Conservation (phyloP, 2,888 invertebrate genomes). For the Idaea biselata region DNA sequence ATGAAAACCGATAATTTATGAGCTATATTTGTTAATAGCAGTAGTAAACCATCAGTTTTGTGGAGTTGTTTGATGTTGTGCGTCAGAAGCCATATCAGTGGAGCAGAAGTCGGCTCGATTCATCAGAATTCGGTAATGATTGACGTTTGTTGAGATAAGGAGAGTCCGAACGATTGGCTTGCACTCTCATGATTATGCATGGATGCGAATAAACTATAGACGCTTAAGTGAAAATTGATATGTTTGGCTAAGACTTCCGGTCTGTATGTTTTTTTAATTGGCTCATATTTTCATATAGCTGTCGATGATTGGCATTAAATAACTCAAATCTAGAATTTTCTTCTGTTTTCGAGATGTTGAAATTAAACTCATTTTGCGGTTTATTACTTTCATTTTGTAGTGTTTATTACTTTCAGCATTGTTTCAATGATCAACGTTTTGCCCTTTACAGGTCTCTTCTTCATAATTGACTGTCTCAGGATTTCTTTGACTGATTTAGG, state of each 20-base stretch:
- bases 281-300: background rate
- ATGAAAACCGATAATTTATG: too few species aligned
- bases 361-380: too few species aligned
- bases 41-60: background rate
- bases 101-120: constrained; percentile 27
- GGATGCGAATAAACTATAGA: background rate
- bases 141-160: constrained; percentile 4
- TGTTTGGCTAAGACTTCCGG: background rate
- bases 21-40: constrained; percentile 2
- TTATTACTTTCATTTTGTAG: too few species aligned
- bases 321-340: too few species aligned
- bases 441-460: too few species aligned
- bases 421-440: too few species aligned
- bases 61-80: background rate
- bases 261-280: background rate
- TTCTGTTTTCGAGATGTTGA: too few species aligned
- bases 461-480: too few species aligned
- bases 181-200: background rate
- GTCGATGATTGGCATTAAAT: too few species aligned
- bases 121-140: constrained; percentile 7
- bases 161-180: background rate
- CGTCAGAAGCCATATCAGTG: constrained; percentile 12
- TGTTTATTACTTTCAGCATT: too few species aligned
- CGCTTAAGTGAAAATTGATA: background rate
- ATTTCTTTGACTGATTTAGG: too few species aligned